Base-by-base conservation (phyloP, 2,113 vertebrate species). In the Anolis carolinensis region DNA sequence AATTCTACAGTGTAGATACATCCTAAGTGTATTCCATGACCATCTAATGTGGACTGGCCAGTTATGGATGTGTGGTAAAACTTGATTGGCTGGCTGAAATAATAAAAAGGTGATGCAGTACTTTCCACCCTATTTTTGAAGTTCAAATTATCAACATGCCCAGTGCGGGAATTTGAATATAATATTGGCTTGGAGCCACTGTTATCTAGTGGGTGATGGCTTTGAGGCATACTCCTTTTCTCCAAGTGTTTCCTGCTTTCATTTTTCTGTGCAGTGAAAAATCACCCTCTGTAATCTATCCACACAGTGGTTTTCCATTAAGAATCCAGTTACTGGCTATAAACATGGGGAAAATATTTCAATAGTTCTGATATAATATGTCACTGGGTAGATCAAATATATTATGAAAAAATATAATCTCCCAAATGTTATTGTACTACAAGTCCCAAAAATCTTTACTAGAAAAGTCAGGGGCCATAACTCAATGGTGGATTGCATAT, bases 101-200 rank as follows among this genome's bases (percentile, higher is more conserved):
- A 70, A 30, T n/a, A 13, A 70, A 70, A 13, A 34, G 11, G 25
- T 4, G 14, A 3, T 59, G 13, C 55, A 59, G 18, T 59, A 59
- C 16, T 44, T 1, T n/a, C 7, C 34, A 7, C 7, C 39, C 7
- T 77, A 83, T 83, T 94, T 91, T 87, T 62, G 82, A 86, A 23
- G 39, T 18, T 59, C 63, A 67, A 67, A 74, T 10, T 89, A 78
- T 52, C 79, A 91, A 82, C 89, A 91, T 34, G 18, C 1, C 4
- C 23, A 74, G 27, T 32, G 16, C 50, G 44, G 67, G 30, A 32
- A 2, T 32, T 18, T 81, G 48, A 50, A 70, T 34, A 32, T 6
- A 50, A 13, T 70, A 8, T 8, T 23, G 14, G 32, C 10, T 65
- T 55, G 34, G 30, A 27, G 27, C 71, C 9, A 81, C 65, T 68